Conservation (phyloP, 2,797 vertebrate genomes). For the Chiroxiphia lanceolata region DNA sequence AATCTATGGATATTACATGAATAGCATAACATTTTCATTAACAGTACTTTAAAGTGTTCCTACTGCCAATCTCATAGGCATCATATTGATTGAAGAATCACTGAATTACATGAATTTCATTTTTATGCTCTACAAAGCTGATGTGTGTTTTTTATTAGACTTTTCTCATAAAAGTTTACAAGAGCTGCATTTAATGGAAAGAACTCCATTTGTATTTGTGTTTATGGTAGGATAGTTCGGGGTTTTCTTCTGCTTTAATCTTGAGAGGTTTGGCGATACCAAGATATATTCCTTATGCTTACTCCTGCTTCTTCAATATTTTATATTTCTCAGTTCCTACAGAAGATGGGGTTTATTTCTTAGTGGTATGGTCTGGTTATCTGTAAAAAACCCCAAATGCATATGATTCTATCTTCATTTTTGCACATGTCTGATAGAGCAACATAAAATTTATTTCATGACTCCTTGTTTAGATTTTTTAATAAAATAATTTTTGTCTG, state of each 20-base stretch:
- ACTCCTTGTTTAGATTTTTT: background rate
- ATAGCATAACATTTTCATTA: background rate
- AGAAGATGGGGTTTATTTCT: background rate
- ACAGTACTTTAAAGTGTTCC: background rate
- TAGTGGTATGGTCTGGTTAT: background rate
- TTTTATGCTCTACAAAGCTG: background rate
- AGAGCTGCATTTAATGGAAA: background rate
- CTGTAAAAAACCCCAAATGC: accelerated
- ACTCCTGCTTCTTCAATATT: background rate
- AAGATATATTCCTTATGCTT: background rate
- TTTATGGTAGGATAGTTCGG: background rate
- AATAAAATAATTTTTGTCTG: background rate
- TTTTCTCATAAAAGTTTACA: background rate
- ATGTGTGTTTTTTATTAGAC: background rate
- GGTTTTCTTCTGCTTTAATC: background rate
- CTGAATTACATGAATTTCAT: background rate
- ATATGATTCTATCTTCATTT: background rate
- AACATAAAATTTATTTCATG: background rate
- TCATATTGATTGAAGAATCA: background rate
- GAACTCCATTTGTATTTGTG: background rate
- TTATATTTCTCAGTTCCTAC: background rate
- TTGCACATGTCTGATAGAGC: background rate
- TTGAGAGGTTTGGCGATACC: background rate
- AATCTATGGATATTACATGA: background rate
- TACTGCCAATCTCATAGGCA: background rate